Evolutionary conservation across 2,113 vertebrate species (phyloP), one percentile per base, ranked within the genome.

Genomic region (Spea bombifrons): DNA sequence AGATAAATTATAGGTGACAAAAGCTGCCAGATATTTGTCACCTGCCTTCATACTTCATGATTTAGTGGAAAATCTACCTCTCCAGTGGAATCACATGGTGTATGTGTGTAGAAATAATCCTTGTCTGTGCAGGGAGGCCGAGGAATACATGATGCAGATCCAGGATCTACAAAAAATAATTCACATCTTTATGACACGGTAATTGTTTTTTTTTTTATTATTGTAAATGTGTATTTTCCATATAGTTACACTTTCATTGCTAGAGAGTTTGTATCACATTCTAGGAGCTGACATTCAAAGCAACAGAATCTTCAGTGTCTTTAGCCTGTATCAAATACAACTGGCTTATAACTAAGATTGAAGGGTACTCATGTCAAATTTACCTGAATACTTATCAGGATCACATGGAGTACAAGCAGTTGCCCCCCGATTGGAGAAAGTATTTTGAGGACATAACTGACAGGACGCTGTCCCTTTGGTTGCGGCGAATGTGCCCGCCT

Each of bases 41-140:
- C n/a, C n/a, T n/a, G 30, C 30, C 30, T 30, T 30, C 30, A 30
- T 30, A 30, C 30, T 30, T 30, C 2, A 30, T 30, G 30, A 30
- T 30, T 30, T 30, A 30, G 30, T 30, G 30, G 30, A 30, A 30
- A 75, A 86, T 87, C 73, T 86, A 98, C 97, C 96, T 95, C 88
- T 84, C 94, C 92, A 0, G 64, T 73, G 15, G 87, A 83, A 67
- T 99, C 93, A 73, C 97, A 99, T 59, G 93, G 91, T 0, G 91
- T 96, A 86, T 98, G 97, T 0, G 93, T 98, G 84, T 93, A 96
- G 91, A 99, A 99, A 84, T 94, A 99, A 82, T 99, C 97, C 72
- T 91, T 92, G 70, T 90, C 86, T 0, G 91, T 95, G 87, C 97
- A 98, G 16, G 94, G 89, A 0, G 94, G 94, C 8, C 94, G 92